A percentile compares a stretch with the other conserved stretches of the same genome.
These are phyloP conservation scores for Dicrostonyx torquatus DNA, from an alignment of 2,797 vertebrate genomes.

Conservation along the genomic window DNA sequence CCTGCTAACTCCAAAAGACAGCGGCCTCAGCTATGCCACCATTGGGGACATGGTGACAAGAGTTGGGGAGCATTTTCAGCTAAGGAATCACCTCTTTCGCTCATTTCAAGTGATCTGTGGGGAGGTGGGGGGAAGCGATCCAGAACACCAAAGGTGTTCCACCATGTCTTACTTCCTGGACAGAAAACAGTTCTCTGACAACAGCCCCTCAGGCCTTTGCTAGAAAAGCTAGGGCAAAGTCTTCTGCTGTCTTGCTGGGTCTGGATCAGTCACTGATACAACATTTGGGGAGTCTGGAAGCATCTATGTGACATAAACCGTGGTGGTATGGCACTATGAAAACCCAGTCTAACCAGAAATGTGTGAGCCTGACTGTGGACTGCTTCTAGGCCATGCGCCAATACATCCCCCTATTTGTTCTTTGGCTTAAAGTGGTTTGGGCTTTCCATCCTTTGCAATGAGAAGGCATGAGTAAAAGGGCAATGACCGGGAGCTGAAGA, in stretches of 20 bases:
- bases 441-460: not conserved
- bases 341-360: not conserved
- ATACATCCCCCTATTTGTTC: not conserved
- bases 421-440: not conserved
- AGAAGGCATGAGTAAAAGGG: not conserved
- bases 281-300: not conserved
- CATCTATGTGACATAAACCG: not conserved
- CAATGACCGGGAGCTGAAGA: not conserved
- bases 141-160: not conserved
- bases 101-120: not conserved
- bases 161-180: not conserved
- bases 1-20: conserved; percentile 82
- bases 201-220: not conserved
- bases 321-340: not conserved
- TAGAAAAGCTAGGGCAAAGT: not conserved
- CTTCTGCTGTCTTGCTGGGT: not conserved
- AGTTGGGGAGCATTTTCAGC: not conserved
- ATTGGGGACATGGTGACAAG: not conserved
- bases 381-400: not conserved
- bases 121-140: not conserved
- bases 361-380: not conserved
- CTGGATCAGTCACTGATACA: not conserved
- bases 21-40: not conserved
- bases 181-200: not conserved
- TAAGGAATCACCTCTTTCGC: not conserved